phyloP scores from a whole-genome alignment of 2,888 invertebrate species.

The Drosophila lacicola region DNA sequence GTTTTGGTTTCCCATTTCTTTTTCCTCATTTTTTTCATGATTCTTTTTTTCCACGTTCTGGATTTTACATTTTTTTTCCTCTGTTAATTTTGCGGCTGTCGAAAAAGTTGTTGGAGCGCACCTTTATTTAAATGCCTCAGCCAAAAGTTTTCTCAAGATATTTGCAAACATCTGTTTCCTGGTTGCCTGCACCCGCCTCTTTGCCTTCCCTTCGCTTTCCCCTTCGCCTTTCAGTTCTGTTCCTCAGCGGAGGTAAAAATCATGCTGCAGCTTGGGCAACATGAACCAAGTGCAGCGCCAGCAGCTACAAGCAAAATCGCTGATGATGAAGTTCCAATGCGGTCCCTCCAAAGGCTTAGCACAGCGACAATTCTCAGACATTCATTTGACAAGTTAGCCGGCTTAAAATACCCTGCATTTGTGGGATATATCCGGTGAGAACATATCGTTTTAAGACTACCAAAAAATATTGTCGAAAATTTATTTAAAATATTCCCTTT shows the following conservation, averaged over 20 bases:
- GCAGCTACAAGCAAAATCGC: slow-evolving; percentile 38
- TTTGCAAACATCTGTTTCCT: slow-evolving; percentile 81
- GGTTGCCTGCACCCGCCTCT: slow-evolving; percentile 25
- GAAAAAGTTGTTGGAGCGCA: slow-evolving; percentile 68
- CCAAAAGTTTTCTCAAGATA: slow-evolving; percentile 77
- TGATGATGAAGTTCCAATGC: slow-evolving; percentile 55
- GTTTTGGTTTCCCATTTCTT: slow-evolving; percentile 50
- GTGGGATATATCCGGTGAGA: neutral
- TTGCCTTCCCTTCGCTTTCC: neutral
- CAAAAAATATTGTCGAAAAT: neutral
- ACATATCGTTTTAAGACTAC: neutral
- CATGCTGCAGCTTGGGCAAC: slow-evolving; percentile 47
- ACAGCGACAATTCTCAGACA: slow-evolving; percentile 10
- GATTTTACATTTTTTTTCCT: slow-evolving; percentile 16
- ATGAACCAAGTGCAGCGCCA: slow-evolving; percentile 42
- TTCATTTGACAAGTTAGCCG: slow-evolving; percentile 5
- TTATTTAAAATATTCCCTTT: no score
- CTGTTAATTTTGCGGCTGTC: slow-evolving; percentile 46
- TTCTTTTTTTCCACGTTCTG: slow-evolving; percentile 11
- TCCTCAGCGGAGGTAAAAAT: slow-evolving; percentile 24
- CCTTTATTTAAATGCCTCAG: slow-evolving; percentile 78
- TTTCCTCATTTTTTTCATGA: slow-evolving; percentile 22
- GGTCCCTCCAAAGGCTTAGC: slow-evolving; percentile 15
- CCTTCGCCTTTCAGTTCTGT: neutral
- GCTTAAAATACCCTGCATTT: slow-evolving; percentile 6